These are phyloP conservation scores for Tetanocera ferruginea DNA, from an alignment of 2,888 invertebrate species.

Conservation along the genomic window DNA sequence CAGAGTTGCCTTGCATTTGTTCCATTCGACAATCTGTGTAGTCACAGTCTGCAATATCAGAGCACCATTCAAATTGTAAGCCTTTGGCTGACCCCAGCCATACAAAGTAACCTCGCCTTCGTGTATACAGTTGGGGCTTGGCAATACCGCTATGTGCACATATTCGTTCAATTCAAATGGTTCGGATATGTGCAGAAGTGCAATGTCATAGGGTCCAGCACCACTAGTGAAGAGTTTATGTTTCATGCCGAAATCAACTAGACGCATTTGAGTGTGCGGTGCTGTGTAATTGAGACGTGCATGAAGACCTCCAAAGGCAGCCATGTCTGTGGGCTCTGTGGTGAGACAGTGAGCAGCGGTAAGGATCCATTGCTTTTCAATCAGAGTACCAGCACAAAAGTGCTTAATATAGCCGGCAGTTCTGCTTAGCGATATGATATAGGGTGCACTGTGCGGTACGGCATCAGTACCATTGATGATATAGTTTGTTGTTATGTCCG, in stretches of 20 bases:
- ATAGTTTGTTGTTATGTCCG: slow-evolving; percentile 56
- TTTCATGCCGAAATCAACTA: slow-evolving; percentile 59
- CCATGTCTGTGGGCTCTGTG: slow-evolving; percentile 56
- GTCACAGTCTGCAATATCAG: slow-evolving; percentile 60
- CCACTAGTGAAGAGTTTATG: slow-evolving; percentile 65
- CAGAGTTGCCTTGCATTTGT: slow-evolving; percentile 53
- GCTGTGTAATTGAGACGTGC: slow-evolving; percentile 55
- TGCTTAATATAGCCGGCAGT: slow-evolving; percentile 59
- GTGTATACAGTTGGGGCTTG: slow-evolving; percentile 57
- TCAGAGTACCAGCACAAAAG: slow-evolving; percentile 70
- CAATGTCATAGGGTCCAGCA: slow-evolving; percentile 72
- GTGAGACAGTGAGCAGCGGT: slow-evolving; percentile 69
- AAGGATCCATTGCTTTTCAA: slow-evolving; percentile 65
- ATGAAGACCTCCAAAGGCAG: slow-evolving; percentile 69
- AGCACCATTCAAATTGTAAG: slow-evolving; percentile 50
- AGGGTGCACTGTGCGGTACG: slow-evolving; percentile 60
- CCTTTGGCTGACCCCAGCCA: slow-evolving; percentile 70
- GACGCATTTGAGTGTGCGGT: slow-evolving; percentile 57
- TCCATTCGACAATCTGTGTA: slow-evolving; percentile 58
- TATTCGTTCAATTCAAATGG: slow-evolving; percentile 59
- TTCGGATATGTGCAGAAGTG: slow-evolving; percentile 67
- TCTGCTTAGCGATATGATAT: slow-evolving; percentile 57
- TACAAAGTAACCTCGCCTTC: slow-evolving; percentile 63
- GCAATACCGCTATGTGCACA: slow-evolving; percentile 66
- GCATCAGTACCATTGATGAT: slow-evolving; percentile 61